Percentiles rank a stretch among this genome's conserved stretches.
Conservation (phyloP, 1,140 invertebrate genomes). For the Neotoxoptera formosana region DNA sequence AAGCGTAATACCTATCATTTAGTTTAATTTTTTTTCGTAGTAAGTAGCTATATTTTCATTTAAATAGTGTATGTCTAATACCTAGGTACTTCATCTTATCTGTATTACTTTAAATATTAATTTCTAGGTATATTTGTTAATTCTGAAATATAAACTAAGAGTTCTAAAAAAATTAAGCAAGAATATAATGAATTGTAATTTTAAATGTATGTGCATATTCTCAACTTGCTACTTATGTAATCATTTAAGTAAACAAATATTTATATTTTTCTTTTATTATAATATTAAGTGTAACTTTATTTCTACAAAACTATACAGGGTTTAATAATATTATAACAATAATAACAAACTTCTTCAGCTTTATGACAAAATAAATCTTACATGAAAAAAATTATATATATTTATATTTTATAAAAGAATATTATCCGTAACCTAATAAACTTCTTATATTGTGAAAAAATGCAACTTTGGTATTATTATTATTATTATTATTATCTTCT, state of each 20-base stretch:
- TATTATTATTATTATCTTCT: slow-evolving; percentile 7
- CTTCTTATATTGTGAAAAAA: slow-evolving; percentile 17
- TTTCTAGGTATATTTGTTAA: not conserved
- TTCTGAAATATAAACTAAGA: not conserved
- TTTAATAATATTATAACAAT: slow-evolving; percentile 1
- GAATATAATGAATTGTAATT: not conserved
- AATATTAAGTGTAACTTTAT: not conserved
- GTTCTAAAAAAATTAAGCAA: not conserved
- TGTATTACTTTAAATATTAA: not conserved
- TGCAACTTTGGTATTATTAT: slow-evolving; percentile 32
- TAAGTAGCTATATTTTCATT: too few relatives aligned
- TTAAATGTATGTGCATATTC: not conserved
- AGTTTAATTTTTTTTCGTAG: not conserved
- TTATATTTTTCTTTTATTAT: not conserved
- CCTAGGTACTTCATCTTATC: not conserved
- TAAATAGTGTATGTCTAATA: not conserved
- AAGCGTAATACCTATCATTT: not conserved
- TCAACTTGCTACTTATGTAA: not conserved
- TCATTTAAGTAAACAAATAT: slow-evolving; percentile 3
- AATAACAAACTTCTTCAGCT: slow-evolving; percentile 1
- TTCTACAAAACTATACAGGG: not conserved
- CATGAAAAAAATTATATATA: not conserved
- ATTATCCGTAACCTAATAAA: slow-evolving; percentile 34
- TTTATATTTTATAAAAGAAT: not conserved
- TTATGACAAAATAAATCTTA: slow-evolving; percentile 35